Conservation (phyloP, 2,888 invertebrate species). For the Synanthedon formicaeformis region DNA sequence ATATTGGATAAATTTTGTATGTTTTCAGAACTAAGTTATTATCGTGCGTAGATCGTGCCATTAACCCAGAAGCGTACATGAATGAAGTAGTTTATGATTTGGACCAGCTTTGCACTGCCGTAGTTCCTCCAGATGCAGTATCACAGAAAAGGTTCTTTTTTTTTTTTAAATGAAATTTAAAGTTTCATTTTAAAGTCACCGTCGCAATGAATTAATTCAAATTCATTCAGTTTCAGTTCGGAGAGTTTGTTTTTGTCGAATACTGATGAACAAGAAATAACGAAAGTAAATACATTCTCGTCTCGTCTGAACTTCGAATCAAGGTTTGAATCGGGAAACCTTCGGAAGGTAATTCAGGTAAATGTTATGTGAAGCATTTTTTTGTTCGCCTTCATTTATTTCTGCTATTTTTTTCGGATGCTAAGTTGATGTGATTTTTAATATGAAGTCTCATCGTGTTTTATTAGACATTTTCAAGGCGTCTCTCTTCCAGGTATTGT, state of each 20-base stretch:
- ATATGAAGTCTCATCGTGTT: too few relatives aligned
- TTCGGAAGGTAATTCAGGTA: conserved; percentile 84
- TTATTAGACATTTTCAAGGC: too few relatives aligned
- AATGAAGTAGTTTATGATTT: conserved; percentile 79
- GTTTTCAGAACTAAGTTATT: conserved; percentile 68
- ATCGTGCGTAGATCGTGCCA: conserved; percentile 76
- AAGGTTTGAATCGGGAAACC: conserved; percentile 88
- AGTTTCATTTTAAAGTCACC: too few relatives aligned
- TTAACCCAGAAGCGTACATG: conserved; percentile 70
- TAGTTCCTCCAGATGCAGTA: conserved; percentile 18
- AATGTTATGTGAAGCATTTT: not conserved
- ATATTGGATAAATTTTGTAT: conserved; percentile 3
- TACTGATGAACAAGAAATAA: conserved; percentile 62
- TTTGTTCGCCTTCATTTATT: too few relatives aligned
- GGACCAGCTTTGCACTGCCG: conserved; percentile 52
- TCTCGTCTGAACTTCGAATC: conserved; percentile 80
- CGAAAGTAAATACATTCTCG: conserved; percentile 41
- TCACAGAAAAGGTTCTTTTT: conserved; percentile 37
- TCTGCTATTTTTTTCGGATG: too few relatives aligned
- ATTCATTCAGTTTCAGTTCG: conserved; percentile 29
- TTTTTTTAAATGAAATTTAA: too few relatives aligned
- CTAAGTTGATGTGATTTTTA: too few relatives aligned
- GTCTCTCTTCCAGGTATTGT: too few relatives aligned
- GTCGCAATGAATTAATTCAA: not conserved
- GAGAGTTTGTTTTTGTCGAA: conserved; percentile 48